Base-by-base conservation (phyloP, 1,140 invertebrate genomes). In the Venustaconcha ellipsiformis region DNA sequence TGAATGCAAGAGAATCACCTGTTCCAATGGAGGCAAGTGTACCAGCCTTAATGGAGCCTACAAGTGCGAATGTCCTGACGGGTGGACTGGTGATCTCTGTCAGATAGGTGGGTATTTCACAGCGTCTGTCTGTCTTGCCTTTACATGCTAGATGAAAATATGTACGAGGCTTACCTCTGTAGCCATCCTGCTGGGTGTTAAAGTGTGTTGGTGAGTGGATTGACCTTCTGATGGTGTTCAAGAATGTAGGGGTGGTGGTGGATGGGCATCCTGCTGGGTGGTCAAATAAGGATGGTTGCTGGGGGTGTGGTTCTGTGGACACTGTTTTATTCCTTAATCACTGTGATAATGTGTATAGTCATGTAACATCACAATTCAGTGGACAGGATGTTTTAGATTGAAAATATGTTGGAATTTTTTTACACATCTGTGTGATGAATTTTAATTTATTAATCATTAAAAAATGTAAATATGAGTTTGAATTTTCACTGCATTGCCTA, bases 71-170 rank as follows among this genome's bases (percentile, higher is more conserved):
- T 77, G 75, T 68, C 70, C 75, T 14, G 48, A 56, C 14, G 30
- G 72, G 23, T 72, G 75, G 70, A 68, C 64, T 17, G 75, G 75
- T 13, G 75, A 77, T 68, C 67, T 77, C 17, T 77, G 75, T 68
- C 75, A 77, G 64, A 77, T 57, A 55, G 75, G 75, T 77, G 26
- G 59, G 65, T 63, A 37, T n/a, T 15, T 23, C 18, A 0, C 18
- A 62, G 59, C 12, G 13, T 62, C 13, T 62, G 37, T 48, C 11
- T 48, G 37, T 48, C 37, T 6, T 23, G 20, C 5, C 18, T 62
- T n/a, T 62, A 23, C 4, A 23, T 6, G 0, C 18, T 23, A 18
- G 18, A n/a, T 62, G 59, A 23, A 8, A 18, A 62, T n/a, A 8
- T 62, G 20, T 23, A n/a, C 14, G 59, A 62, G 20, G 13, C 59